A percentile compares a stretch with the other conserved stretches of the same genome.
Evolutionary conservation across 2,797 vertebrate genomes (phyloP).

Genomic region (Siniperca scherzeri): DNA sequence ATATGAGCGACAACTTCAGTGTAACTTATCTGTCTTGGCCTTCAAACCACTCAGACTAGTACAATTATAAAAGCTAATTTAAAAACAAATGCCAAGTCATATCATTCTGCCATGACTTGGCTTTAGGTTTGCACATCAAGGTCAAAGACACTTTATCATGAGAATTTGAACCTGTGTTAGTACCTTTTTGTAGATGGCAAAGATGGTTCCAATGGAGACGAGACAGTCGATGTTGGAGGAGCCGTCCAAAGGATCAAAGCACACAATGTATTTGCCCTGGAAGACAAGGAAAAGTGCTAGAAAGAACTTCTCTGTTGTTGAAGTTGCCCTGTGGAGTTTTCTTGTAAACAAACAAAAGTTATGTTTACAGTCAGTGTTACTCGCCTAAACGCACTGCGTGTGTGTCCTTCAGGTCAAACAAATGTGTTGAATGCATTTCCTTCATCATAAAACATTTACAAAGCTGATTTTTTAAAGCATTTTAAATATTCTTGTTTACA

Average conservation of each 20-base stretch:
- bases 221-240: constrained; percentile 97
- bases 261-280: constrained; percentile 96
- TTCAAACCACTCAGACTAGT: neutral
- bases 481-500: neutral
- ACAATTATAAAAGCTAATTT: neutral
- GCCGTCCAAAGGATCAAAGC: constrained; percentile 95
- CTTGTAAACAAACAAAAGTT: neutral
- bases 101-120: neutral
- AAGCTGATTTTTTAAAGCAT: neutral
- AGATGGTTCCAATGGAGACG: constrained; percentile 95
- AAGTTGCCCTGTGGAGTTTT: neutral
- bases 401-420: neutral
- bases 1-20: neutral
- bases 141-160: neutral
- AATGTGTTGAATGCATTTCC: neutral
- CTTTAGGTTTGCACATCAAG: neutral
- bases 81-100: neutral
- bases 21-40: neutral
- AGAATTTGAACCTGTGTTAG: neutral
- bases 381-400: neutral
- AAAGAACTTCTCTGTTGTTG: neutral
- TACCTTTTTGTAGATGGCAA: constrained; percentile 92
- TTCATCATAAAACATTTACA: neutral
- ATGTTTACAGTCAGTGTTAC: neutral
- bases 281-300: neutral